Percentiles rank a stretch among this genome's conserved stretches.
Evolutionary conservation across 2,797 vertebrate genomes (phyloP).

Genomic region (Prunella strophiata): DNA sequence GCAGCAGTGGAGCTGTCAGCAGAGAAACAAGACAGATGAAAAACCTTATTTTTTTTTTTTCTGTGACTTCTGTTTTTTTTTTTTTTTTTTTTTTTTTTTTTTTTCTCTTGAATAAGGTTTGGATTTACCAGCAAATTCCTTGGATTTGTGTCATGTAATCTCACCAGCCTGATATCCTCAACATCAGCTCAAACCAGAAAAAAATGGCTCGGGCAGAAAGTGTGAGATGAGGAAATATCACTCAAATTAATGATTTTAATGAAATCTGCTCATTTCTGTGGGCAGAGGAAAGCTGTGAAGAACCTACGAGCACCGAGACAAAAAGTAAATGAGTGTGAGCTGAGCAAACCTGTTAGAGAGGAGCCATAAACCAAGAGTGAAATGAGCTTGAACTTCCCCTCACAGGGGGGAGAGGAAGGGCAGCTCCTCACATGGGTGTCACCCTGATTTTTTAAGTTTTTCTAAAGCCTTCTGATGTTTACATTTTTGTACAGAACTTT

Average conservation of each 20-base stretch:
- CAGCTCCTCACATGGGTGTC: background rate
- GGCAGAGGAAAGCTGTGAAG: background rate
- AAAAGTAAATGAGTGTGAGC: background rate
- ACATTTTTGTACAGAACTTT: too few relatives aligned
- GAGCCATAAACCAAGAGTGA: background rate
- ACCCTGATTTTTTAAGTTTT: too few relatives aligned
- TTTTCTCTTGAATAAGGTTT: background rate
- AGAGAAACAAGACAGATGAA: background rate
- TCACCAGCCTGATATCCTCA: background rate
- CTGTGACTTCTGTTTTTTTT: background rate
- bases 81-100: too few relatives aligned
- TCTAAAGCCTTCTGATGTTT: too few relatives aligned
- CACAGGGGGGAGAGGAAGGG: background rate
- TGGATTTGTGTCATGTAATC: background rate
- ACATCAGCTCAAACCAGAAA: background rate
- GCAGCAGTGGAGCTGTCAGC: background rate
- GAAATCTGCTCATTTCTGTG: background rate
- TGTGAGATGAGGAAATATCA: background rate
- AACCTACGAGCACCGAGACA: background rate
- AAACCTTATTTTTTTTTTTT: too few relatives aligned
- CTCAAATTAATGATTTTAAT: background rate
- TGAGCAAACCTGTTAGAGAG: background rate
- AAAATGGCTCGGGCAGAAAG: background rate
- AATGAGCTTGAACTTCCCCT: background rate
- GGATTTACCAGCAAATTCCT: background rate